Conservation (phyloP, 2,113 vertebrate genomes). For the Meriones unguiculatus region DNA sequence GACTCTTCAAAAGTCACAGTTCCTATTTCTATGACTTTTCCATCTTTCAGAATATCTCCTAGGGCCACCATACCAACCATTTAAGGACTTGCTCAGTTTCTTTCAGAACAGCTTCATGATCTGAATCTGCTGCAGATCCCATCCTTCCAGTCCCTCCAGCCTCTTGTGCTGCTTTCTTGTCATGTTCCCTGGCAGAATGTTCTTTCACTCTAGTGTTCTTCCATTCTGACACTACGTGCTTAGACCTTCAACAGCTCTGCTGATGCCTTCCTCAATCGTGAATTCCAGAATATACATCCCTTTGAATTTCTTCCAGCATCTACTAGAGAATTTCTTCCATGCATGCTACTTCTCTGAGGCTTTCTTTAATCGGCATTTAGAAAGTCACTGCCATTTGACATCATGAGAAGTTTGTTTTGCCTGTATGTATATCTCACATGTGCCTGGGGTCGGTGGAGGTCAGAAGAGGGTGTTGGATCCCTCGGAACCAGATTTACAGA, state of each 20-base stretch:
- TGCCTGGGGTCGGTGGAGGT: not conserved
- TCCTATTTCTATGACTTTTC: conserved; percentile 95
- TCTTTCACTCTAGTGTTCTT: conserved; percentile 91
- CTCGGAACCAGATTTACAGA: not conserved
- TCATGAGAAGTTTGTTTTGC: not conserved
- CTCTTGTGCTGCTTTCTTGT: conserved; percentile 82
- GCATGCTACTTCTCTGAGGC: not conserved
- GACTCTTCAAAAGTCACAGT: conserved; percentile 96
- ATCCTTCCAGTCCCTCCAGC: not conserved
- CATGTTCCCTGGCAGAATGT: conserved; percentile 90
- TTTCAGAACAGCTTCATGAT: conserved; percentile 98
- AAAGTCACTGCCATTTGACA: not conserved
- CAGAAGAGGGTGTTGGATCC: not conserved
- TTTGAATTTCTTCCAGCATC: conserved; percentile 99
- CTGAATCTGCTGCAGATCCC: conserved; percentile 82
- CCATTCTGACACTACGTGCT: conserved; percentile 95
- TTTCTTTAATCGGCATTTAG: not conserved
- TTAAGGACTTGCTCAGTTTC: conserved; percentile 98
- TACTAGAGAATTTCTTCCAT: not conserved
- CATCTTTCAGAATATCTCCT: conserved; percentile 95
- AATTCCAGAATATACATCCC: conserved; percentile 98
- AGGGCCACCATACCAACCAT: conserved; percentile 94
- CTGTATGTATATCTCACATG: not conserved
- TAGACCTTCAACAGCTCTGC: conserved; percentile 94
- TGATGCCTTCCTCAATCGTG: conserved; percentile 96